phyloP scores from a whole-genome alignment of 2,113 vertebrate species.

The Plectropomus leopardus region DNA sequence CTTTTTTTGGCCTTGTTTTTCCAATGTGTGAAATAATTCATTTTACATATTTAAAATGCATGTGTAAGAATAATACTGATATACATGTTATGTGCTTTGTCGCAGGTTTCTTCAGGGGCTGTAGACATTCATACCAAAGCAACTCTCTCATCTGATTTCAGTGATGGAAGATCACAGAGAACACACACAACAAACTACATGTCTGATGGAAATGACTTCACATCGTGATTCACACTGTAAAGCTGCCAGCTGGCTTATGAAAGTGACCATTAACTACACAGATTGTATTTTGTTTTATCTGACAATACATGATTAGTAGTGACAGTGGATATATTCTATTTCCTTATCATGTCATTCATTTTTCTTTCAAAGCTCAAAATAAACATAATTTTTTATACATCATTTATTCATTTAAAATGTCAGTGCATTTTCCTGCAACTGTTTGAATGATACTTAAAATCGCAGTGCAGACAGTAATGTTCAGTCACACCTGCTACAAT shows the following conservation, averaged over 20 bases:
- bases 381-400: conserved; percentile 80
- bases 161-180: conserved; percentile 40
- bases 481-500: not conserved
- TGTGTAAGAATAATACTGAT: not conserved
- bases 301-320: conserved; percentile 47
- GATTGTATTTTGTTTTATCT: conserved; percentile 67
- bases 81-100: conserved; percentile 34
- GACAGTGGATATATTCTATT: conserved; percentile 46
- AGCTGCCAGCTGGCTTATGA: conserved; percentile 45
- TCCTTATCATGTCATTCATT: conserved; percentile 64
- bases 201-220: conserved; percentile 45
- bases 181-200: conserved; percentile 30
- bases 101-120: conserved; percentile 85
- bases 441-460: conserved; percentile 22
- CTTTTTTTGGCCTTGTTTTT: not conserved
- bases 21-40: not conserved
- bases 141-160: conserved; percentile 30
- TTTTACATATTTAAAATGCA: not conserved
- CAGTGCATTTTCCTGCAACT: conserved; percentile 35
- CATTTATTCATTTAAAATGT: conserved; percentile 65
- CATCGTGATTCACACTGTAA: conserved; percentile 34
- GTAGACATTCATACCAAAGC: conserved; percentile 60
- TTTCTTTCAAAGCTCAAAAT: conserved; percentile 69
- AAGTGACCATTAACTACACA: conserved; percentile 54
- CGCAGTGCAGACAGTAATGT: not conserved